These are phyloP conservation scores for Engraulis encrasicolus DNA, from an alignment of 2,113 vertebrate genomes.

Conservation along the genomic window DNA sequence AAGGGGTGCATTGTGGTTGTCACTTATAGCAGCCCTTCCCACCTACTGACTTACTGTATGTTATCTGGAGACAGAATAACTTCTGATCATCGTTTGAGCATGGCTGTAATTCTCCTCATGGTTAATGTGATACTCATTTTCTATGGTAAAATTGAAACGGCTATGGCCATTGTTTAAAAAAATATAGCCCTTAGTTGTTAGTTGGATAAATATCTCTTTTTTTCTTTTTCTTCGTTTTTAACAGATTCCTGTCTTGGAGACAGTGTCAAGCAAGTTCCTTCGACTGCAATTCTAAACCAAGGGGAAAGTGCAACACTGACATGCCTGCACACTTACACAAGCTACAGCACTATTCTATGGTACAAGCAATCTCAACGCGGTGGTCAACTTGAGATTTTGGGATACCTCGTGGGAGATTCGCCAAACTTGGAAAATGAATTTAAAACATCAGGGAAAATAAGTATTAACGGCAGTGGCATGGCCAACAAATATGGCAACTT, in stretches of 20 bases:
- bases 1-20: background rate
- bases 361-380: conserved; percentile 27
- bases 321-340: background rate
- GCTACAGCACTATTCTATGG: conserved; percentile 43
- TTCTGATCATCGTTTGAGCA: background rate
- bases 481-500: too few species aligned
- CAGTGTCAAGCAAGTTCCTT: background rate
- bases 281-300: background rate
- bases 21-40: background rate
- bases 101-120: background rate
- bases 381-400: background rate
- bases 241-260: background rate
- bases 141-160: background rate
- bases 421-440: background rate
- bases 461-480: background rate
- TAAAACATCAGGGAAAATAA: background rate
- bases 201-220: background rate
- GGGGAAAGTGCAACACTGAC: background rate
- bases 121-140: background rate
- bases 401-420: background rate
- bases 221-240: background rate
- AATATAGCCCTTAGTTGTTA: too few species aligned
- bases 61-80: background rate
- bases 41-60: too few species aligned
- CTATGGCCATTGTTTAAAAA: too few species aligned